Conservation (phyloP, 2,113 vertebrate genomes). For the Syrmaticus mikado region DNA sequence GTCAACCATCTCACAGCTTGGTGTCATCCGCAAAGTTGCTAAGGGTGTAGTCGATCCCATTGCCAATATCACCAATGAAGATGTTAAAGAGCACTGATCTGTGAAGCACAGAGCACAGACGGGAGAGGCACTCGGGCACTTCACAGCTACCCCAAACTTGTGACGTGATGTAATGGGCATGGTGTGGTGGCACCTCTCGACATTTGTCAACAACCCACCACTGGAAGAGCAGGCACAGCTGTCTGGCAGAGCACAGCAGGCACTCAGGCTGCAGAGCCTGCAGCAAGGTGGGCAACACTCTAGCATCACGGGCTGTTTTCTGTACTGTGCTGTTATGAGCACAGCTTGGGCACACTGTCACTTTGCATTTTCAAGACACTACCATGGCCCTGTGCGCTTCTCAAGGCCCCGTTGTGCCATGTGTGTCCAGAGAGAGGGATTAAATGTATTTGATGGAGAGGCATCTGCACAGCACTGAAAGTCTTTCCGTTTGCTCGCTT, state of each 20-base stretch:
- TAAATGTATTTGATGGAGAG: not conserved
- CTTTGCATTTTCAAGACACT: not conserved
- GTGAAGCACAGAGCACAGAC: not conserved
- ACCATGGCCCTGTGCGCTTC: not conserved
- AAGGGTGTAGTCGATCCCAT: too few species aligned
- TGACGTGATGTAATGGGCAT: not conserved
- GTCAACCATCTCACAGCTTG: too few species aligned
- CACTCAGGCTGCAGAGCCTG: not conserved
- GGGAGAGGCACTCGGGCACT: too few species aligned
- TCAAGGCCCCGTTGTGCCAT: not conserved
- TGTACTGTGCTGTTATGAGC: too few species aligned
- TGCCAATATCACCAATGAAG: too few species aligned
- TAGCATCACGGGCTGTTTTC: not conserved
- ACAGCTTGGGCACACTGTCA: too few species aligned
- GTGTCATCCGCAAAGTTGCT: too few species aligned
- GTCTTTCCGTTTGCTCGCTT: constrained; percentile 7
- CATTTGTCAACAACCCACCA: not conserved
- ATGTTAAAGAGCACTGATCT: too few species aligned
- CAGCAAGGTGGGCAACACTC: not conserved
- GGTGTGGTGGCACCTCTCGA: not conserved
- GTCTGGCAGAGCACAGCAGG: not conserved
- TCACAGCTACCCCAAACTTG: too few species aligned
- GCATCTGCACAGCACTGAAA: not conserved
- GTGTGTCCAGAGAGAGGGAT: not conserved
- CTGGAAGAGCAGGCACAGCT: not conserved